phyloP scores from a whole-genome alignment of 2,888 invertebrate species.

The Clistopyga incitator region DNA sequence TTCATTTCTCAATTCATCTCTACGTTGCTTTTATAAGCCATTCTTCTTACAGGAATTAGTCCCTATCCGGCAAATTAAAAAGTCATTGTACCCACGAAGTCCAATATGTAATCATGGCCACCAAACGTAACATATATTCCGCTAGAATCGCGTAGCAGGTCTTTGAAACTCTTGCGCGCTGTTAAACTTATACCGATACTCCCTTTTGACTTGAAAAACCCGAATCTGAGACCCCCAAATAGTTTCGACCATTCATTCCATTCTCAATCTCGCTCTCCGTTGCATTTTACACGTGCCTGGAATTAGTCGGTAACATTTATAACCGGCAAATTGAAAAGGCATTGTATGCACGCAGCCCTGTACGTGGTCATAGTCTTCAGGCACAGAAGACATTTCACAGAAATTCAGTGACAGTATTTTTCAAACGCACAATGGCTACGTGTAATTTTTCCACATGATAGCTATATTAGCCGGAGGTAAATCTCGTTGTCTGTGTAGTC shows the following conservation, averaged over 20 bases:
- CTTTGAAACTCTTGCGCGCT: neutral
- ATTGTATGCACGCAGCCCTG: neutral
- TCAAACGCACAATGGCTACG: conserved; percentile 14
- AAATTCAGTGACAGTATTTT: conserved; percentile 1
- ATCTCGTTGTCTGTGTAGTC: conserved; percentile 15
- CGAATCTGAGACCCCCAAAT: conserved; percentile 4
- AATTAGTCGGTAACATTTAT: neutral
- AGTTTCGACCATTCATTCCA: conserved; percentile 3
- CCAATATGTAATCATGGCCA: neutral
- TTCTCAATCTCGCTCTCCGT: neutral
- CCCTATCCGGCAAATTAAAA: neutral
- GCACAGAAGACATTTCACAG: neutral
- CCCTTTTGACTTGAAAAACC: conserved; percentile 22
- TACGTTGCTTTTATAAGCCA: neutral
- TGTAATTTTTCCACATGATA: conserved; percentile 23
- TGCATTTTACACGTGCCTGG: neutral
- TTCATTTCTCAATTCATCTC: conserved; percentile 15
- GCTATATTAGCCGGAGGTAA: conserved; percentile 41
- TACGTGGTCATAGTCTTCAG: neutral
- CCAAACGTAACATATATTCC: neutral
- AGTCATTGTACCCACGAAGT: neutral
- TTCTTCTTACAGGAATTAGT: neutral
- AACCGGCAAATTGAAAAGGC: neutral
- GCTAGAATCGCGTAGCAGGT: neutral
- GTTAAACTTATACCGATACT: conserved; percentile 7